Conservation (phyloP, 1,140 invertebrate species). For the Onthophagus taurus region DNA sequence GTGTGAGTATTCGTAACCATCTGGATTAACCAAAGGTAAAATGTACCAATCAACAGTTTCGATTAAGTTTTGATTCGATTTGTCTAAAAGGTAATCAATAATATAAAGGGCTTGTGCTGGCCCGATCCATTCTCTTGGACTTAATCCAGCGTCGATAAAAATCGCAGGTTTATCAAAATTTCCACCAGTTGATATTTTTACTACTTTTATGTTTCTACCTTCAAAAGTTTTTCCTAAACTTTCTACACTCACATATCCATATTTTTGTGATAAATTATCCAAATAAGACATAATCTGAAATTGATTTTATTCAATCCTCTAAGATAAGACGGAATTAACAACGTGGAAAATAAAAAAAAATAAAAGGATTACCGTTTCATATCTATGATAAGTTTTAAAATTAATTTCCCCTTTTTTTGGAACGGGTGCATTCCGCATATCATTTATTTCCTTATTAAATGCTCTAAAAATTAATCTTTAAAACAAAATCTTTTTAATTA, state of each 20-base stretch:
- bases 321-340: no score
- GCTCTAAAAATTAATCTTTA: not conserved
- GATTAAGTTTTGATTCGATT: conserved; percentile 34
- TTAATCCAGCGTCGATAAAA: conserved; percentile 55
- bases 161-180: conserved; percentile 45
- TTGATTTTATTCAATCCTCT: no score
- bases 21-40: conserved; percentile 59
- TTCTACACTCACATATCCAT: conserved; percentile 39
- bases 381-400: conserved; percentile 4
- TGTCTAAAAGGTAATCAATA: conserved; percentile 48
- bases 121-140: conserved; percentile 60
- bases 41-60: conserved; percentile 55
- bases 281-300: conserved; percentile 42
- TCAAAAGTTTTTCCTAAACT: conserved; percentile 50
- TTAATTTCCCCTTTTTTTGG: conserved; percentile 2
- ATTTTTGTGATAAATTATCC: conserved; percentile 33
- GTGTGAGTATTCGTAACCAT: conserved; percentile 60
- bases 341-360: not conserved
- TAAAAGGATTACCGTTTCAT: not conserved
- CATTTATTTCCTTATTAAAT: not conserved
- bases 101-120: conserved; percentile 54
- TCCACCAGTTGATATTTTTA: conserved; percentile 20
- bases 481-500: no score
- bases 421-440: not conserved
- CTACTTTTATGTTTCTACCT: conserved; percentile 36